Base-by-base conservation (phyloP, 2,888 invertebrate genomes). In the Hypena proboscidalis region DNA sequence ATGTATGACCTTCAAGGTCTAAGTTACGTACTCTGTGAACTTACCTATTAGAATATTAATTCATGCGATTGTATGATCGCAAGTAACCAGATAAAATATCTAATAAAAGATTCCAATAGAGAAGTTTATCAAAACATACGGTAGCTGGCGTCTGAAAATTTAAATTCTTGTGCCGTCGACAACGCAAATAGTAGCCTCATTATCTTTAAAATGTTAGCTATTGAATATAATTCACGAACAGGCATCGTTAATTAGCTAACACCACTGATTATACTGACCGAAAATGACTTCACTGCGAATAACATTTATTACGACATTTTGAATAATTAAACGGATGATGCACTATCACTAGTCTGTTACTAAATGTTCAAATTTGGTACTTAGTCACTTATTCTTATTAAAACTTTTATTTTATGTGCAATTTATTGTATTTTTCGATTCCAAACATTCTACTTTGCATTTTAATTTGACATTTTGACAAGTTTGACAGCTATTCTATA, bases 381-480 rank as follows among this genome's bases (percentile, higher is more conserved):
- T 17, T 4, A 17, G 5, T 17, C 3, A 17, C 17, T 17, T 17
- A 17, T 4, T 4, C 17, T 17, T 17, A 5, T 17, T 17, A 4
- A 17, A 17, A 4, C 17, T 17, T 17, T 4, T 17, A 4, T 4
- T 5, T 17, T 4, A 3, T 17, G 37, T 53, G 40, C 48, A 45
- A 48, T 46, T 9, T 52, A 44, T 0, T 33, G 38, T 26, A 53
- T 48, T 40, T 34, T 41, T n/a, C n/a, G n/a, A n/a, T n/a, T n/a
- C n/a, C n/a, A 63, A 59, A 64, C 64, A 64, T 54, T 56, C 46
- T 44, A 58, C 44, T 59, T 45, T 42, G 49, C 59, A 58, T 15
- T 40, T 30, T 20, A 42, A 31, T 43, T 62, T 59, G n/a, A n/a
- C n/a, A n/a, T n/a, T n/a, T n/a, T n/a, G n/a, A n/a, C n/a, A n/a